Evolutionary conservation across 2,797 vertebrate genomes (phyloP).

Genomic region (Lepidocolaptes lacrymiger): DNA sequence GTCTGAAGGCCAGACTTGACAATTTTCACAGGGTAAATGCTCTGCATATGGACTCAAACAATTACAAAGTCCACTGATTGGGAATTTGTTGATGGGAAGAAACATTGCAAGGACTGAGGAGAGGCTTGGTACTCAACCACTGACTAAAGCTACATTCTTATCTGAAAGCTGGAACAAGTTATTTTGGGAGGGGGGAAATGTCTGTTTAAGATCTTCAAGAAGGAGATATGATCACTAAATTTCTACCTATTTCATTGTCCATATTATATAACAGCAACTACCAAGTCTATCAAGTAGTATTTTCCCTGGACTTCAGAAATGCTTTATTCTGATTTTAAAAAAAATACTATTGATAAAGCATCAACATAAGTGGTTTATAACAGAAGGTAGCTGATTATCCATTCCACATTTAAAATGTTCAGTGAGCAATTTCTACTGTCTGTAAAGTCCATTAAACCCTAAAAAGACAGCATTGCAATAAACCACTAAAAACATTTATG

Average conservation of each 20-base stretch:
- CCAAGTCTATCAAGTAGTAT: neutral
- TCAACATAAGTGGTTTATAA: neutral
- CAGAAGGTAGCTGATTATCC: neutral
- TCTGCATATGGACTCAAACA: neutral
- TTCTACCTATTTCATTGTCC: neutral
- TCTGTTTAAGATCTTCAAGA: neutral
- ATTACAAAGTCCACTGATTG: accelerated
- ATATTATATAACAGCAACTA: neutral
- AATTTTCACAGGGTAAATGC: neutral
- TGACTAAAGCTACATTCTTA: neutral
- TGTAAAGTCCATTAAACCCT: neutral
- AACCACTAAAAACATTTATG: neutral
- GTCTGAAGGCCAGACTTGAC: neutral
- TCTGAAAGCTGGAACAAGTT: neutral
- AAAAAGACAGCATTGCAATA: neutral
- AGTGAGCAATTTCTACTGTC: neutral
- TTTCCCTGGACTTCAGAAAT: neutral
- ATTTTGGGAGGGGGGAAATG: neutral
- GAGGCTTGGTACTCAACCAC: neutral
- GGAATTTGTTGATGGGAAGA: neutral
- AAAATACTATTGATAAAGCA: neutral
- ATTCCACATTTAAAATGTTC: neutral
- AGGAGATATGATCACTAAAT: neutral
- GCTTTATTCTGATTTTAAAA: neutral
- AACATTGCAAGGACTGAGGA: neutral